phyloP scores from a whole-genome alignment of 2,113 vertebrate genomes.

The Dermatemys mawii region DNA sequence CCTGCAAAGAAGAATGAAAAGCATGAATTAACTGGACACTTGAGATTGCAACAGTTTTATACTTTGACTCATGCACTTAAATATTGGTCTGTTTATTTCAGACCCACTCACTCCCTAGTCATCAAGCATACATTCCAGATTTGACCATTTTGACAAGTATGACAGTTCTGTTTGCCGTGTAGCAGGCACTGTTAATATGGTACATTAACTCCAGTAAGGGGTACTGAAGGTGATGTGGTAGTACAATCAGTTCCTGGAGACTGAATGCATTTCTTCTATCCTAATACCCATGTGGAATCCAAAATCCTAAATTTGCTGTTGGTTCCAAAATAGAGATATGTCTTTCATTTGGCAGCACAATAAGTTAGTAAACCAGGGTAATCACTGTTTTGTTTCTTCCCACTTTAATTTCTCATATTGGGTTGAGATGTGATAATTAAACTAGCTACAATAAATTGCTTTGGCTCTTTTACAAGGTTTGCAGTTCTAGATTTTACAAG shows the following conservation, averaged over 20 bases:
- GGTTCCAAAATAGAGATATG: neutral
- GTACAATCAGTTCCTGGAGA: conserved; percentile 12
- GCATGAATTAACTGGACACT: neutral
- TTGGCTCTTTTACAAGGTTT: conserved; percentile 9
- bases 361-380: neutral
- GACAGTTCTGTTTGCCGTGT: neutral
- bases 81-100: neutral
- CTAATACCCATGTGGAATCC: neutral
- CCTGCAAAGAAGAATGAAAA: neutral
- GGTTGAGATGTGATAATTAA: conserved; percentile 29
- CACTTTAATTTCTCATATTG: conserved; percentile 45
- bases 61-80: neutral
- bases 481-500: neutral
- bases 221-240: neutral
- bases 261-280: conserved; percentile 22
- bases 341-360: neutral
- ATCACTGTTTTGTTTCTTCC: neutral
- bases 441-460: conserved; percentile 38
- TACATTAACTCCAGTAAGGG: neutral
- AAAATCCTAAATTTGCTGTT: neutral
- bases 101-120: neutral
- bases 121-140: rapidly evolving
- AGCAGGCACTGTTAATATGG: neutral
- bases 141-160: neutral
- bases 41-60: rapidly evolving